Evolutionary conservation across 2,113 vertebrate species (phyloP), one percentile per base, ranked within the genome.

Genomic region (Corythaixoides concolor): DNA sequence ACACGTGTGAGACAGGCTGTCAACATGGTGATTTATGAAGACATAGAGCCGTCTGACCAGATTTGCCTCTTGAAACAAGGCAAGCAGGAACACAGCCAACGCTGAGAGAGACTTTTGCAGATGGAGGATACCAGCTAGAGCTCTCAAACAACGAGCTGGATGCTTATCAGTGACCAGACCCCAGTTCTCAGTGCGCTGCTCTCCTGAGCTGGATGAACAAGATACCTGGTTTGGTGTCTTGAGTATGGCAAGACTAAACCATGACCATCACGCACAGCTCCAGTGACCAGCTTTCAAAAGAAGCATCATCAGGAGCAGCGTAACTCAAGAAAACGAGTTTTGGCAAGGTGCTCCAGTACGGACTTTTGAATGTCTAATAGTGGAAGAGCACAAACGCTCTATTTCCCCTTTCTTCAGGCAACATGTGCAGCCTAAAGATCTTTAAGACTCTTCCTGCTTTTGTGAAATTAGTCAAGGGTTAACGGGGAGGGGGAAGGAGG

Each of bases 131-230:
- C 9, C 2, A 1, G 15, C 8, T 7, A 45, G 33, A 86, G 35
- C 5, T 22, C 50, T 35, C 0, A 0, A 30, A 79, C 2, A 3
- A 32, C 5, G 11, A 68, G 9, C 21, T 60, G 24, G 26, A 56
- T 73, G 55, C 27, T 62, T 59, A 35, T 0, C 8, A 6, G 49
- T 55, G 63, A 88, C 7, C 52, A 63, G 66, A 58, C 1, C 47
- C 32, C 0, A 20, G 3, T 7, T 77, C 37, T 66, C 0, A 0
- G 35, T 0, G 0, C 0, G 0, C n/a, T 53, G 33, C 52, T 63
- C 62, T 85, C 28, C 30, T 19, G 12, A n/a, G 52, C 35, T 55
- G 39, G 41, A 49, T 24, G 15, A 12, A 35, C 17, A 72, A 26
- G 37, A 27, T 2, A 64, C 12, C 41, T n/a, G 24, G 9, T 47